These are phyloP conservation scores for Casuarius casuarius DNA, from an alignment of 2,113 vertebrate genomes.

Conservation along the genomic window DNA sequence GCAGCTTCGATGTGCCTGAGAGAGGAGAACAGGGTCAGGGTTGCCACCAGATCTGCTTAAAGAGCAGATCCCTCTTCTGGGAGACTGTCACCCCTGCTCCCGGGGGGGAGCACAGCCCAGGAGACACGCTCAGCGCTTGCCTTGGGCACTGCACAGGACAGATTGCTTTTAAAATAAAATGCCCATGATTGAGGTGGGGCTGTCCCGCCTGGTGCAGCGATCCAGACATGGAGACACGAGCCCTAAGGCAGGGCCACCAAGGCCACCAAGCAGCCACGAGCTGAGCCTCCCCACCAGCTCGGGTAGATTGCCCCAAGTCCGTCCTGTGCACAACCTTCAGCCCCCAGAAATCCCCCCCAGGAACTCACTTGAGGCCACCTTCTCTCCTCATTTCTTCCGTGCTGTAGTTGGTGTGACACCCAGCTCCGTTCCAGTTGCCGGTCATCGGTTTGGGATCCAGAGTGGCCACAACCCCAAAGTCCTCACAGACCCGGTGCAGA, in stretches of 20 bases:
- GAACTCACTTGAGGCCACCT: slow-evolving; percentile 81
- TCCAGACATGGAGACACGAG: fast-evolving
- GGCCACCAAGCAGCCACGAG: neutral
- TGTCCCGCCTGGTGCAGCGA: neutral
- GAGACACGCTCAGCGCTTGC: neutral
- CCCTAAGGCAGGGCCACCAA: fast-evolving
- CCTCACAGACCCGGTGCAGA: slow-evolving; percentile 85
- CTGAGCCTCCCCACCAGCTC: neutral
- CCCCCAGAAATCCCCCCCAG: neutral
- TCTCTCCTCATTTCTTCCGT: slow-evolving; percentile 76
- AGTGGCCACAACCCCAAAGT: slow-evolving; percentile 76
- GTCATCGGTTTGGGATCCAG: slow-evolving; percentile 84
- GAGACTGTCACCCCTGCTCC: neutral
- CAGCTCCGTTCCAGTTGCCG: slow-evolving; percentile 76
- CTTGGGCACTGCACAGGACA: neutral
- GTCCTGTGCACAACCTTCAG: neutral
- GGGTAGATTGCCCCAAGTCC: neutral
- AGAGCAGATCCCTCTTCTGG: neutral
- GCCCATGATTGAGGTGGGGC: neutral
- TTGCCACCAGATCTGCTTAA: fast-evolving
- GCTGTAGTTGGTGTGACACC: slow-evolving; percentile 83
- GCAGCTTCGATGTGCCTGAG: slow-evolving; percentile 77
- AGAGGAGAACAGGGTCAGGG: fast-evolving
- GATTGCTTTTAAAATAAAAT: neutral
- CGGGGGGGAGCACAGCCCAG: neutral